These are phyloP conservation scores for Podocnemis expansa DNA, from an alignment of 2,113 vertebrate species.

Conservation along the genomic window DNA sequence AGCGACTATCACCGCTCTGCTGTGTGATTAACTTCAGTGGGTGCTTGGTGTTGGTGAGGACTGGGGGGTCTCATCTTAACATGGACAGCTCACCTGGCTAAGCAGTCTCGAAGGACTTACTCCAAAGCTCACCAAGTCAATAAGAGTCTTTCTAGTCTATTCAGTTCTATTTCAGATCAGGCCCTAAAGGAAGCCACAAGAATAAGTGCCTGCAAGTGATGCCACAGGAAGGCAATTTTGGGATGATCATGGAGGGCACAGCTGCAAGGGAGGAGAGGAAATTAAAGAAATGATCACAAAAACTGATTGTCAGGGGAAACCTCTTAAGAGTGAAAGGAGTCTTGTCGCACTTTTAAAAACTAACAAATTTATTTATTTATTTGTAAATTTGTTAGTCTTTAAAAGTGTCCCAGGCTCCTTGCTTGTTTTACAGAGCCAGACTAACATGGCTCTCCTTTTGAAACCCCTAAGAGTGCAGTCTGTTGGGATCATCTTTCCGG, in stretches of 20 bases:
- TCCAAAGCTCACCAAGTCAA: not conserved
- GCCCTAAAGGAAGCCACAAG: not conserved
- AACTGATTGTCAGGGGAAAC: conserved; percentile 24
- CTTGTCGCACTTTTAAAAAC: too few relatives aligned
- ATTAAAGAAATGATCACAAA: not conserved
- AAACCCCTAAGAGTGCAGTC: too few relatives aligned
- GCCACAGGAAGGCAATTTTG: not conserved
- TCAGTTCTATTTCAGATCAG: not conserved
- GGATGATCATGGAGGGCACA: not conserved
- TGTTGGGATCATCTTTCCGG: not conserved
- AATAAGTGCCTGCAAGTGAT: not conserved
- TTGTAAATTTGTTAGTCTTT: too few relatives aligned
- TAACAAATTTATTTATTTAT: too few relatives aligned
- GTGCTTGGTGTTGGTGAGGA: not conserved
- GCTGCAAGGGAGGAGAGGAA: not conserved
- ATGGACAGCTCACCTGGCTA: not conserved
- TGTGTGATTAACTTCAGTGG: not conserved
- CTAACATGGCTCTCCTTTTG: too few relatives aligned
- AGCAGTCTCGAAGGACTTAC: not conserved
- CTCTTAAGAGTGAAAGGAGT: too few relatives aligned
- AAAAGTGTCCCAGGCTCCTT: too few relatives aligned
- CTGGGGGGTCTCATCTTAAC: not conserved
- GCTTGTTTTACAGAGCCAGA: too few relatives aligned
- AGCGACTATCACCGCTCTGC: not conserved
- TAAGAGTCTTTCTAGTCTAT: not conserved